These are phyloP conservation scores for Meteorus cinctellus DNA, from an alignment of 2,888 invertebrate genomes.

Conservation along the genomic window DNA sequence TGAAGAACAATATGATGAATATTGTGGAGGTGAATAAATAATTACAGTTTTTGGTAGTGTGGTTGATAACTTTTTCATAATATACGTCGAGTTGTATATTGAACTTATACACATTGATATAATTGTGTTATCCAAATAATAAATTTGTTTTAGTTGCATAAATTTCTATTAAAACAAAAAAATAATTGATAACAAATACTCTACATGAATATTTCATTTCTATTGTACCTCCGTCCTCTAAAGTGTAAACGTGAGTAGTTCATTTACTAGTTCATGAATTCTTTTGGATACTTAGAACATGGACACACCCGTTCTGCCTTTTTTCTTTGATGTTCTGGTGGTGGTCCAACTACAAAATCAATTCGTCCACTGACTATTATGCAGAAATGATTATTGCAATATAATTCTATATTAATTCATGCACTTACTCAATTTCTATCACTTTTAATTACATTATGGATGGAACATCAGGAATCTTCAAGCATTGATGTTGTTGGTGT, in stretches of 20 bases:
- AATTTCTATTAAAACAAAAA: slow-evolving; percentile 6
- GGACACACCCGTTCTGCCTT: slow-evolving; percentile 52
- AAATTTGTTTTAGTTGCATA: slow-evolving; percentile 8
- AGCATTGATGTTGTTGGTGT: too few relatives aligned
- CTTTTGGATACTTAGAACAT: slow-evolving; percentile 54
- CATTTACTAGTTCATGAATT: slow-evolving; percentile 39
- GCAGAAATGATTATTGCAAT: background rate
- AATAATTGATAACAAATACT: background rate
- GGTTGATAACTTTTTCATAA: background rate
- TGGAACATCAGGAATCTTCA: too few relatives aligned
- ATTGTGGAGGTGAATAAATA: background rate
- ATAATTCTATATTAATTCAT: background rate
- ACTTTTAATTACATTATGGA: too few relatives aligned
- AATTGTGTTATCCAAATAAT: slow-evolving; percentile 9
- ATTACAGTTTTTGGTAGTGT: background rate
- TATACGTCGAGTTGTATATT: background rate
- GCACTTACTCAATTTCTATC: background rate
- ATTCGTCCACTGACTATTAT: slow-evolving; percentile 30
- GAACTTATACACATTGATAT: background rate
- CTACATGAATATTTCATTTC: too few relatives aligned
- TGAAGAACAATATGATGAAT: background rate
- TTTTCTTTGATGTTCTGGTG: slow-evolving; percentile 42
- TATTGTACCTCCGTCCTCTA: too few relatives aligned
- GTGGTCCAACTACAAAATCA: slow-evolving; percentile 55
- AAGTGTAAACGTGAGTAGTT: too few relatives aligned